A percentile compares a stretch with the other conserved stretches of the same genome.
Evolutionary conservation across 2,113 vertebrate genomes (phyloP).

Genomic region (Esox niger): DNA sequence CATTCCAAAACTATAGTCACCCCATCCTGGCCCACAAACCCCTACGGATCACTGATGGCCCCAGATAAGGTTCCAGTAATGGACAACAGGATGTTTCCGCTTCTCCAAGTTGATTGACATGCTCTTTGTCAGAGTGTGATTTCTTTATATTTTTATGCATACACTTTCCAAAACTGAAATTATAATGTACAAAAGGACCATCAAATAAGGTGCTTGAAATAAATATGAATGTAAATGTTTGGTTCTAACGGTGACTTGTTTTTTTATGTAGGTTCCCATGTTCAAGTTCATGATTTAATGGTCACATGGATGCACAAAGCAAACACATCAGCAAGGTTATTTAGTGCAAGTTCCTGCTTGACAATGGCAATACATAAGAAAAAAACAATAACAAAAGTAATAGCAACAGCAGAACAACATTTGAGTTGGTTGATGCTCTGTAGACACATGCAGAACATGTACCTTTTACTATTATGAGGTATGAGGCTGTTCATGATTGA

Average conservation of each 20-base stretch:
- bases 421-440: no score
- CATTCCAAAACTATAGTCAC: no score
- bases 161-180: not conserved
- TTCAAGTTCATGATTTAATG: not conserved
- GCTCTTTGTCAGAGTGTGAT: constrained; percentile 5
- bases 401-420: no score
- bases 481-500: no score
- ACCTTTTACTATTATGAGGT: no score
- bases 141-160: not conserved
- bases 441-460: no score
- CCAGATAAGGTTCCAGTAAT: not conserved
- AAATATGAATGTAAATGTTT: not conserved
- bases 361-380: no score
- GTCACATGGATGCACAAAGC: no score
- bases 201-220: not conserved
- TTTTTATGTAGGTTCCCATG: not conserved
- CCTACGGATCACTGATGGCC: not conserved
- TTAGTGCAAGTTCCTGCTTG: no score
- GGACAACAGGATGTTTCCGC: not conserved
- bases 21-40: no score
- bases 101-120: not conserved
- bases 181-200: not conserved
- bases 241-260: not conserved
- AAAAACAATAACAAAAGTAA: no score
- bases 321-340: no score